Evolutionary conservation across 2,113 vertebrate genomes (phyloP).

Genomic region (Nycticorax nycticorax): DNA sequence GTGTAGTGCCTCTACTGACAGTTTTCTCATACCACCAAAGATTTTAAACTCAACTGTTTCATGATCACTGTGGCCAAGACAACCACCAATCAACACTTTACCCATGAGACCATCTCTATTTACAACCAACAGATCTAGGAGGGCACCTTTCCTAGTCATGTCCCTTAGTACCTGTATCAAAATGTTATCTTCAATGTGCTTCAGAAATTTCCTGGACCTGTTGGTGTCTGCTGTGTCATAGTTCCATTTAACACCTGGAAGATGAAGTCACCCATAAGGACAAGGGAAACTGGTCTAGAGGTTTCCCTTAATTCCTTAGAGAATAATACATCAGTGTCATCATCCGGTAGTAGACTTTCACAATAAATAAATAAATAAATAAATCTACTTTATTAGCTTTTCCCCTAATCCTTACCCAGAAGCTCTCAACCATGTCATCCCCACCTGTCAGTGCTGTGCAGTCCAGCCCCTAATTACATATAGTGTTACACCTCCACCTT

Average conservation of each 20-base stretch:
- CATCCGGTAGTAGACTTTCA: neutral
- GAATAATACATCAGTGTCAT: neutral
- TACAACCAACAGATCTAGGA: neutral
- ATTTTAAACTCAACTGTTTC: neutral
- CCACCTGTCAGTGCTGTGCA: neutral
- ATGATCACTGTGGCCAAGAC: neutral
- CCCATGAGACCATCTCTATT: neutral
- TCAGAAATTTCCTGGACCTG: neutral
- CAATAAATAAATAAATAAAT: neutral
- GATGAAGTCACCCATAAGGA: neutral
- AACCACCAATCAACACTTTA: neutral
- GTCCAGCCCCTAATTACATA: neutral
- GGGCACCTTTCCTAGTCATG: neutral
- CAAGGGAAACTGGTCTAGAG: neutral
- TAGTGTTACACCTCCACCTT: fast-evolving
- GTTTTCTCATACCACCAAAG: neutral
- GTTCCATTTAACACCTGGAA: neutral
- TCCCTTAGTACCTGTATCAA: neutral
- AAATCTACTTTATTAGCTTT: neutral
- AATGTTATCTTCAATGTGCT: neutral
- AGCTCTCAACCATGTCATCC: neutral
- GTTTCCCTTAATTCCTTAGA: neutral
- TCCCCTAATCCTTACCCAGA: neutral
- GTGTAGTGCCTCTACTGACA: neutral
- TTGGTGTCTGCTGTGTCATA: neutral